A percentile compares a stretch with the other conserved stretches of the same genome.
Evolutionary conservation across 2,113 vertebrate genomes (phyloP).

Genomic region (Felis catus): DNA sequence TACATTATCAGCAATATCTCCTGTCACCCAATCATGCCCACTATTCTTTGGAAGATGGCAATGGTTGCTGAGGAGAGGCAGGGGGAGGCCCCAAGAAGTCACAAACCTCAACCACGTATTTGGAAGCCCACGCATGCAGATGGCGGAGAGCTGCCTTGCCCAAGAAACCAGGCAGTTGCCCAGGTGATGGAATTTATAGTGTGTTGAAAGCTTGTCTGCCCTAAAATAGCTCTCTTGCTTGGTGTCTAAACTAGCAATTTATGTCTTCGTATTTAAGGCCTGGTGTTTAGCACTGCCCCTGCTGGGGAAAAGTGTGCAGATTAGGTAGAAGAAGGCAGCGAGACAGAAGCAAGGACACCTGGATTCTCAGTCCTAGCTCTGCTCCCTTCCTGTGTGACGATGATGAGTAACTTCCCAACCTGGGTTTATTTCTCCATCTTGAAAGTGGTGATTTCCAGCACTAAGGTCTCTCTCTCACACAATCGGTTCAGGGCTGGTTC

Average conservation of each 20-base stretch:
- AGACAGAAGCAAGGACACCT: background rate
- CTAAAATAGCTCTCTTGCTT: slow-evolving; percentile 70
- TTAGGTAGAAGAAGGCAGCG: background rate
- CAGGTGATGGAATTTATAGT: slow-evolving; percentile 69
- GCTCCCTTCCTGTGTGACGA: background rate
- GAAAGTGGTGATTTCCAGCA: background rate
- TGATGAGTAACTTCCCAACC: background rate
- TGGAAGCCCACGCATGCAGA: slow-evolving; percentile 56
- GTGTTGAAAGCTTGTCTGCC: slow-evolving; percentile 3
- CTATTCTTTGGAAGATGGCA: background rate
- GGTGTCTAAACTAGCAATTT: slow-evolving; percentile 39
- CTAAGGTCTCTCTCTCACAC: background rate
- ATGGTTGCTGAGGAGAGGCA: background rate
- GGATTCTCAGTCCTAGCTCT: background rate
- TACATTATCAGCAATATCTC: background rate
- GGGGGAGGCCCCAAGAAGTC: background rate
- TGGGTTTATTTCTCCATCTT: background rate
- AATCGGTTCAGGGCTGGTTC: background rate
- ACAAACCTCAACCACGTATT: background rate
- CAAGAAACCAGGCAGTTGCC: slow-evolving; percentile 70
- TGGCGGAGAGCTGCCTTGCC: slow-evolving; percentile 49
- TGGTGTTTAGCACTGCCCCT: background rate
- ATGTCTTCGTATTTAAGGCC: background rate
- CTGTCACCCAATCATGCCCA: background rate
- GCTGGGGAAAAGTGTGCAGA: background rate